phyloP scores from a whole-genome alignment of 2,888 invertebrate genomes.

The Zygaena filipendulae region DNA sequence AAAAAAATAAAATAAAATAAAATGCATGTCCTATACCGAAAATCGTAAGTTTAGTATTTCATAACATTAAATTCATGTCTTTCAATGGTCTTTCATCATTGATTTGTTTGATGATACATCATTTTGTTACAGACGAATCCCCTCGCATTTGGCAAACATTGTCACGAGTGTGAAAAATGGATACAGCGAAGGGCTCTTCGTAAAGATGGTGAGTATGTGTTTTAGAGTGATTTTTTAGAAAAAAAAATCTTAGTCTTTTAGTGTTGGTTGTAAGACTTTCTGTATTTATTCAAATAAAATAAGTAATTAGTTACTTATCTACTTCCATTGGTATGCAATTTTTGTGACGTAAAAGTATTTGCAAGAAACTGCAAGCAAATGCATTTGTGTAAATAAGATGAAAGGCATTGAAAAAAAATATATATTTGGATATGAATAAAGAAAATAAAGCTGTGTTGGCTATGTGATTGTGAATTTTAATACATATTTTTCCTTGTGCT shows the following conservation, averaged over 20 bases:
- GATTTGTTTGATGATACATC: constrained; percentile 1
- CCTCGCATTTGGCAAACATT: constrained; percentile 15
- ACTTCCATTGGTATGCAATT: constrained; percentile 14
- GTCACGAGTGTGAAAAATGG: constrained; percentile 17
- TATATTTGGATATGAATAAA: too few species aligned
- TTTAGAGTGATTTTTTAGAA: constrained; percentile 11
- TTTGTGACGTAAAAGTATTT: constrained; percentile 14
- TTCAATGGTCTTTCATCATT: not conserved
- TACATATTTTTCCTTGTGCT: too few species aligned
- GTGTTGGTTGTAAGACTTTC: constrained; percentile 14
- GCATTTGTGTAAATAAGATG: constrained; percentile 1
- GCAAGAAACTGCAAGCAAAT: constrained; percentile 11
- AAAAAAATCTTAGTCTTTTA: constrained; percentile 13
- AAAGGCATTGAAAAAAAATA: too few species aligned
- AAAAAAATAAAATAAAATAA: too few species aligned
- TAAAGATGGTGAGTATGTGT: constrained; percentile 18
- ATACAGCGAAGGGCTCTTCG: constrained; percentile 19
- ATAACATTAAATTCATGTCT: not conserved
- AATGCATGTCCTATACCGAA: too few species aligned
- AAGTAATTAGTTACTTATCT: constrained; percentile 13
- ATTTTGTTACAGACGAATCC: constrained; percentile 16
- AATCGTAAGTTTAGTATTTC: not conserved
- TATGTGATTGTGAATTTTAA: too few species aligned
- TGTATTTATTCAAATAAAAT: constrained; percentile 11
- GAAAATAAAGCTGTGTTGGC: too few species aligned